A percentile compares a stretch with the other conserved stretches of the same genome.
Conservation (phyloP, 2,113 vertebrate species). For the Puffinus mauretanicus region DNA sequence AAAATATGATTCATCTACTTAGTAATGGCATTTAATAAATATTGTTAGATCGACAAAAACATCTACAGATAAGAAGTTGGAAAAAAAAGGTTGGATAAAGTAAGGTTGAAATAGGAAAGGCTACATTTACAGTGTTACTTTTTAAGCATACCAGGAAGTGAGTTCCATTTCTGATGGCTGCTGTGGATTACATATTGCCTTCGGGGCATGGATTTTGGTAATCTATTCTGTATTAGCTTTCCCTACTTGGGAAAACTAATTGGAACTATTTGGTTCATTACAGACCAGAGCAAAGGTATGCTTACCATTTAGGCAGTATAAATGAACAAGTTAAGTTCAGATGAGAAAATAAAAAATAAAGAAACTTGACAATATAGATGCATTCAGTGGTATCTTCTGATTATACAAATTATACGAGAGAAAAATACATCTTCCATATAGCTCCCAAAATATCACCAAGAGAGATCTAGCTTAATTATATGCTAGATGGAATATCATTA, state of each 20-base stretch:
- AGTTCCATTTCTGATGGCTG: background rate
- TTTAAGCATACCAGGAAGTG: background rate
- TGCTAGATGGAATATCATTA: constrained; percentile 35
- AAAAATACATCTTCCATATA: constrained; percentile 16
- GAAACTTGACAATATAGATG: background rate
- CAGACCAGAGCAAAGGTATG: background rate
- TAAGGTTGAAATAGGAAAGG: background rate
- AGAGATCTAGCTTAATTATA: constrained; percentile 27
- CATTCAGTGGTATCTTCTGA: background rate
- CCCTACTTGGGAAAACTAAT: too few relatives aligned
- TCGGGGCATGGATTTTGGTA: background rate
- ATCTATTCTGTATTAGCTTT: background rate
- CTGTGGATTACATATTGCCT: background rate
- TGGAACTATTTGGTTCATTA: background rate
- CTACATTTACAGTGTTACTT: background rate
- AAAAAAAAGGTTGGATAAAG: background rate
- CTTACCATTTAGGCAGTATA: background rate
- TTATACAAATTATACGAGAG: background rate
- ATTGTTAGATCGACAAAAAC: background rate
- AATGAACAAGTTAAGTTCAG: background rate
- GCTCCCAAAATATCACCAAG: constrained; percentile 2
- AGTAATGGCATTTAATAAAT: background rate
- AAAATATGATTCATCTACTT: background rate
- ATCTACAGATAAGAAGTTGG: background rate
- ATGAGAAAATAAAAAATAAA: background rate